These are phyloP conservation scores for Chaunax sp. DNA, from an alignment of 2,797 vertebrate species.

Conservation along the genomic window DNA sequence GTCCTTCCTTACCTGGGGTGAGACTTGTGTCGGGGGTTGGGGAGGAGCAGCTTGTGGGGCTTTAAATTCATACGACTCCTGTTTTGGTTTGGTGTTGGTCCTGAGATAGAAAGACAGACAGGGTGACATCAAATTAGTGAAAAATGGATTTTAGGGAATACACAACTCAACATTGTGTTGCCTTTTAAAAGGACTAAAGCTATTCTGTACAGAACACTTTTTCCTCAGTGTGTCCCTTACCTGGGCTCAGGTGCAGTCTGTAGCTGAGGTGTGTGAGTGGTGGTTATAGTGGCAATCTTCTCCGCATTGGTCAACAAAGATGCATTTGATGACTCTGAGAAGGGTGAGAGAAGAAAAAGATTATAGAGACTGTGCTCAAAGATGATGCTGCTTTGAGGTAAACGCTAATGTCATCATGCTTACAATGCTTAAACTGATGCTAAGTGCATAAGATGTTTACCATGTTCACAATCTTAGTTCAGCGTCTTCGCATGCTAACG, in stretches of 20 bases:
- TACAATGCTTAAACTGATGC: too few species aligned
- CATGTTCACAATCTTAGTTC: too few species aligned
- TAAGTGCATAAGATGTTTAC: not conserved
- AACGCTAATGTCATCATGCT: not conserved
- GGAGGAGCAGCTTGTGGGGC: constrained; percentile 83
- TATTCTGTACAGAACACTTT: not conserved
- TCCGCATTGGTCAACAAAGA: constrained; percentile 97
- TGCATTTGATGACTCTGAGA: constrained; percentile 95
- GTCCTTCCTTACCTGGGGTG: constrained; percentile 87
- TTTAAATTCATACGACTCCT: constrained; percentile 94
- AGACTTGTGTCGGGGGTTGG: constrained; percentile 82
- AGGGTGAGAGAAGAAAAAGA: not conserved
- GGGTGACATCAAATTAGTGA: not conserved
- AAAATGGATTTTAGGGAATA: not conserved
- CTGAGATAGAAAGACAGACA: constrained; percentile 72
- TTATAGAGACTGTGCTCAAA: too few species aligned
- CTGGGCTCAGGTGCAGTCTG: constrained; percentile 90
- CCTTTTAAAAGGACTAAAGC: not conserved
- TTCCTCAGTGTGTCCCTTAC: constrained; percentile 77
- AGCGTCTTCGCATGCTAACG: too few species aligned
- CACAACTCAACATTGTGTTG: not conserved
- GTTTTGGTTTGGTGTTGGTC: constrained; percentile 98
- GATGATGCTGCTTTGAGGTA: too few species aligned
- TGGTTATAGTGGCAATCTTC: constrained; percentile 99
- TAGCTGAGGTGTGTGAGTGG: constrained; percentile 95